Percentiles rank a stretch among this genome's conserved stretches.
These are phyloP conservation scores for Schlechtendalia chinensis DNA, from an alignment of 1,140 invertebrate genomes.

Conservation along the genomic window DNA sequence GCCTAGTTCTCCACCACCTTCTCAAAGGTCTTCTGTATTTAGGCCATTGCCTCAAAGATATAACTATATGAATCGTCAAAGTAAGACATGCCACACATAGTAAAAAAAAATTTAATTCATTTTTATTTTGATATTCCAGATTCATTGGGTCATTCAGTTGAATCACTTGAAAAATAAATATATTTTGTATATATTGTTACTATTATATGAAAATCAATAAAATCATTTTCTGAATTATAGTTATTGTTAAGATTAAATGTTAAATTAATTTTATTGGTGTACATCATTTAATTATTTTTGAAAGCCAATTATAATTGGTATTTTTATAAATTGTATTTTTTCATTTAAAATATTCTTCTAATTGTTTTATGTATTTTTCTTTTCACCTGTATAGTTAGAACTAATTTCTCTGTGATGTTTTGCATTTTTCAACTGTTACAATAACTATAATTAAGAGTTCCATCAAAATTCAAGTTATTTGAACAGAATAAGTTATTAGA, in stretches of 20 bases:
- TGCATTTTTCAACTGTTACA: conserved; percentile 7
- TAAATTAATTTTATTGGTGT: conserved; percentile 17
- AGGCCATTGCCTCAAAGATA: conserved; percentile 44
- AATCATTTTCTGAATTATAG: conserved; percentile 21
- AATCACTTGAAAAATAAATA: conserved; percentile 44
- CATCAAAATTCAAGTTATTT: neutral
- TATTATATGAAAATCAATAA: neutral
- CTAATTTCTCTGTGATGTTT: neutral
- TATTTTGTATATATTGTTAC: conserved; percentile 16
- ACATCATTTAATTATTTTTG: conserved; percentile 6
- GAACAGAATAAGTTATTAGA: neutral
- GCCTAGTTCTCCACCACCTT: conserved; percentile 6
- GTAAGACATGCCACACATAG: neutral
- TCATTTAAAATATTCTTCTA: conserved; percentile 4
- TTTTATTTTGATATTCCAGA: conserved; percentile 21
- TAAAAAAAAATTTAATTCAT: neutral
- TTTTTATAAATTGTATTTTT: neutral
- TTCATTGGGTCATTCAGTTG: conserved; percentile 47
- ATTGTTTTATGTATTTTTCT: neutral
- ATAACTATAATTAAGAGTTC: neutral
- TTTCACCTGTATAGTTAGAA: neutral
- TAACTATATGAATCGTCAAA: conserved; percentile 43
- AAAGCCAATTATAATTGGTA: neutral
- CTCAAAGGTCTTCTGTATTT: conserved; percentile 39
- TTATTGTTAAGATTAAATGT: conserved; percentile 2